Percentiles rank a stretch among this genome's conserved stretches.
These are phyloP conservation scores for Pluvianellus socialis DNA, from an alignment of 2,113 vertebrate genomes.

Conservation along the genomic window DNA sequence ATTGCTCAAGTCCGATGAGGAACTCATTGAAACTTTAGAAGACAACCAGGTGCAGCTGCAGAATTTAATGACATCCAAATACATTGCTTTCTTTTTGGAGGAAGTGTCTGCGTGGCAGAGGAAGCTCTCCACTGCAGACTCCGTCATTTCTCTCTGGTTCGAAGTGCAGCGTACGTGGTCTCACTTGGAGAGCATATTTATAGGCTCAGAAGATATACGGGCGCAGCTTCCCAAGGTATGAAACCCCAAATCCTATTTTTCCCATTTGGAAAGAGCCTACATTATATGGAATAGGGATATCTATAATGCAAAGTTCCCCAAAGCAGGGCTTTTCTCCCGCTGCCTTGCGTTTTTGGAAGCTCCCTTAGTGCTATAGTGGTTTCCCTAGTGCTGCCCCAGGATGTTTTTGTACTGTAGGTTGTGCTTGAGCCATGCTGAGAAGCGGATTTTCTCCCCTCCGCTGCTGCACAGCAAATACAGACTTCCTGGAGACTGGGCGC, in stretches of 20 bases:
- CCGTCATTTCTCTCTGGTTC: slow-evolving; percentile 89
- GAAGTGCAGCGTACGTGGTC: slow-evolving; percentile 92
- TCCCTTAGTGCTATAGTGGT: background rate
- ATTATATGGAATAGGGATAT: background rate
- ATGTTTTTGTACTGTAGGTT: background rate
- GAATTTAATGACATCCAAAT: slow-evolving; percentile 90
- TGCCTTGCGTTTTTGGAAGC: background rate
- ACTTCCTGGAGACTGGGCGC: background rate
- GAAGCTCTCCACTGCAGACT: slow-evolving; percentile 83
- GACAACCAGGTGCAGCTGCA: slow-evolving; percentile 97
- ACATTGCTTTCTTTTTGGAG: slow-evolving; percentile 89
- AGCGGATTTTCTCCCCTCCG: background rate
- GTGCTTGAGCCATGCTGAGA: background rate
- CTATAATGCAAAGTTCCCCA: background rate
- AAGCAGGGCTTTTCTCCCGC: background rate
- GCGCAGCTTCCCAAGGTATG: slow-evolving; percentile 90
- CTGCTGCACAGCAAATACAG: background rate
- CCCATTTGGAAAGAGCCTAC: background rate
- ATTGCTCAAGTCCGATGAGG: slow-evolving; percentile 82
- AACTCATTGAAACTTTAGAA: slow-evolving; percentile 90
- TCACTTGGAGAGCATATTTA: slow-evolving; percentile 95
- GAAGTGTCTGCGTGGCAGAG: slow-evolving; percentile 91
- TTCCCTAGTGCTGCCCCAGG: background rate
- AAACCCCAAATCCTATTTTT: background rate
- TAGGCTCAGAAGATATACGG: slow-evolving; percentile 92